phyloP scores from a whole-genome alignment of 2,113 vertebrate species.

The Charina bottae region DNA sequence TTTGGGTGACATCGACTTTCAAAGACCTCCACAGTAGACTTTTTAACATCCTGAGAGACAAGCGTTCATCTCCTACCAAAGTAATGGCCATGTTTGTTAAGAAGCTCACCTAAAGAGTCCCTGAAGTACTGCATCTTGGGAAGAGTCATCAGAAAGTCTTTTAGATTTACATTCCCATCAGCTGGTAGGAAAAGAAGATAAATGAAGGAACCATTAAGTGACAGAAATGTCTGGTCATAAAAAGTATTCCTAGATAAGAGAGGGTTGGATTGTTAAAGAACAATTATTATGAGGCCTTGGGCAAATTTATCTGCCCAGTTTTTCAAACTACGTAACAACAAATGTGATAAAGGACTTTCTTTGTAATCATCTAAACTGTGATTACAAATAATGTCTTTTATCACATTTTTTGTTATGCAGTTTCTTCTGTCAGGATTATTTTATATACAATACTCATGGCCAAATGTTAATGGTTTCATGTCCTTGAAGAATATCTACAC shows the following conservation, averaged over 20 bases:
- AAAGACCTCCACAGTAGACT: not conserved
- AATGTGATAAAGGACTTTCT: not conserved
- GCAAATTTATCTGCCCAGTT: not conserved
- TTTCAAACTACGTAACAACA: not conserved
- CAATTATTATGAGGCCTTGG: not conserved
- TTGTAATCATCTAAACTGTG: not conserved
- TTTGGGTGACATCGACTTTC: not conserved
- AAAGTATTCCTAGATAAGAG: not conserved
- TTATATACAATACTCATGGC: not conserved
- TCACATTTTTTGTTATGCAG: not conserved
- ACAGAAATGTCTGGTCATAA: not conserved
- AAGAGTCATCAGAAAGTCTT: conserved; percentile 9
- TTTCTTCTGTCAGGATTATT: not conserved
- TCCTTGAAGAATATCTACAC: not conserved
- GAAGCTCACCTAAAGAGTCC: conserved; percentile 18
- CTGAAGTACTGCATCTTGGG: not conserved
- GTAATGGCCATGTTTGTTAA: not conserved
- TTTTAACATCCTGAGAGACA: not conserved
- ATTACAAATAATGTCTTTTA: not conserved
- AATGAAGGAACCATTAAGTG: not conserved
- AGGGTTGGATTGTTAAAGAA: not conserved
- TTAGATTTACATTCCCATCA: conserved; percentile 14
- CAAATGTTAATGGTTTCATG: not conserved
- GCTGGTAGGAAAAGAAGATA: not conserved
- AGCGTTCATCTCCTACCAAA: not conserved